Evolutionary conservation across 2,888 invertebrate species (phyloP), one percentile per base, ranked within the genome.

Genomic region (Sclerodermus sp.): DNA sequence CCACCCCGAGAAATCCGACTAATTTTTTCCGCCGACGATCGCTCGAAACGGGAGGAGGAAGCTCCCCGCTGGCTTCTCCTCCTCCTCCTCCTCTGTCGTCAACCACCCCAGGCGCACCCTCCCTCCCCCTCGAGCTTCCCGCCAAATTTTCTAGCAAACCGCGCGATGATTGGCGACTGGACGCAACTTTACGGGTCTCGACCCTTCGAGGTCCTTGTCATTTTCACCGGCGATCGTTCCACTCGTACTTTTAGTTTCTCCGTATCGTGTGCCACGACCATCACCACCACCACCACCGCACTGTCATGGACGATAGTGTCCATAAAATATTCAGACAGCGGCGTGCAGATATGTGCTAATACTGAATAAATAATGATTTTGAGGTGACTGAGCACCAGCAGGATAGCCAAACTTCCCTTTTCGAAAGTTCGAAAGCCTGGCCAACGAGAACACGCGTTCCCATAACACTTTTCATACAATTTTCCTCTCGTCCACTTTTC

Each of bases 281-380:
- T 38, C 45, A 17, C 6, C 17, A 31, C 41, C 38, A 40, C 36
- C 44, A 36, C 34, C 23, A 9, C 12, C 4, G 10, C 46, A 51
- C 39, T 53, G 53, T 58, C 60, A 55, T 47, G 52, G 51, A 16
- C 57, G 50, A 62, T 45, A 54, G 48, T 56, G 53, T 47, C 42
- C 39, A 56, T 63, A 52, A 61, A 63, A 63, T 63, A 63, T 63
- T 64, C 64, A 64, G 48, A 30, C 47, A 37, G 43, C 47, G 45
- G 45, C 56, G 48, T 51, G 38, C 51, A 48, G 56, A 56, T 64
- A 58, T 55, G 55, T 49, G 42, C 51, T 53, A 38, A 54, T 55
- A 47, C 53, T 63, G 64, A 63, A 63, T 63, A 64, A 63, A 53
- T 61, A 58, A 62, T 47, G 51, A 47, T 14, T 13, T 14, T 14